These are phyloP conservation scores for Pseudomyrmex dendroicus DNA, from an alignment of 1,140 invertebrate species.

Conservation along the genomic window DNA sequence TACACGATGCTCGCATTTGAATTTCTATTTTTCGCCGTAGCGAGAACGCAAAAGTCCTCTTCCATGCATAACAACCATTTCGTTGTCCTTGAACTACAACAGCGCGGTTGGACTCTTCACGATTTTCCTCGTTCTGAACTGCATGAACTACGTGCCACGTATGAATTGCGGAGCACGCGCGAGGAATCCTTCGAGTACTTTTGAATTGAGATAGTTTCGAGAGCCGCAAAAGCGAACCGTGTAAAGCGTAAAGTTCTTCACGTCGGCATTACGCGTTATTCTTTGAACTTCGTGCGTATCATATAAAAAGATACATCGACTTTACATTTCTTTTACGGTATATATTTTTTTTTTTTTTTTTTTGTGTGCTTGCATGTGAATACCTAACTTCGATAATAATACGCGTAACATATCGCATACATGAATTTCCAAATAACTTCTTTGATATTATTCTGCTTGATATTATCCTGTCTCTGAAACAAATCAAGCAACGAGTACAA, in stretches of 20 bases:
- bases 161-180: slow-evolving; percentile 35
- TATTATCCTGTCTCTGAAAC: neutral
- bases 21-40: slow-evolving; percentile 51
- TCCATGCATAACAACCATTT: slow-evolving; percentile 53
- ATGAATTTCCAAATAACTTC: neutral
- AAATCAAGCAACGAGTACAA: neutral
- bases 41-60: slow-evolving; percentile 13
- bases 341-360: neutral
- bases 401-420: neutral
- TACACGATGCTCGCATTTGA: slow-evolving; percentile 45
- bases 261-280: neutral
- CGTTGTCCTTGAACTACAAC: slow-evolving; percentile 43
- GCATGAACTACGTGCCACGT: slow-evolving; percentile 34
- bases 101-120: slow-evolving; percentile 6
- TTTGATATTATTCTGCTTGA: neutral
- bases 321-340: neutral
- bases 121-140: slow-evolving; percentile 48
- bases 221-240: neutral
- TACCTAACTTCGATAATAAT: neutral
- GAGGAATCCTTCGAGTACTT: slow-evolving; percentile 51
- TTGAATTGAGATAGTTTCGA: slow-evolving; percentile 49
- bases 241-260: slow-evolving; percentile 6
- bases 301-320: neutral
- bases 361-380: neutral
- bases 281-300: slow-evolving; percentile 3